phyloP scores from a whole-genome alignment of 2,797 vertebrate genomes.

The Crenuchus spilurus region DNA sequence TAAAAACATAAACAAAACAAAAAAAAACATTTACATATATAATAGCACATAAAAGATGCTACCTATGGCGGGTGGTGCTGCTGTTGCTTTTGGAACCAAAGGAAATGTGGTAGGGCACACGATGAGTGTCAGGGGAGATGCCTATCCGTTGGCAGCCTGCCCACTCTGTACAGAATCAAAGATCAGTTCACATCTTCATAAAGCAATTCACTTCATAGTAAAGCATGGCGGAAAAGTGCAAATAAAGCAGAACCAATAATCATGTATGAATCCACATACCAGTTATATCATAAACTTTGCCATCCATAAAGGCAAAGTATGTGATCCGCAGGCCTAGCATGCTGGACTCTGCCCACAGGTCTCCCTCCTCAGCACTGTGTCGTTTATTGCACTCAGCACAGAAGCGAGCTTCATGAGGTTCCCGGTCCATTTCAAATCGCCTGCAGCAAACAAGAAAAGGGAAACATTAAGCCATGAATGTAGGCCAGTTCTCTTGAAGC shows the following conservation, averaged over 20 bases:
- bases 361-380: conserved; percentile 91
- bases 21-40: too few species aligned
- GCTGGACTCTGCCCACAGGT: conserved; percentile 95
- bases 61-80: conserved; percentile 84
- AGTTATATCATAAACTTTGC: conserved; percentile 93
- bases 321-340: conserved; percentile 94
- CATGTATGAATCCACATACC: conserved; percentile 70
- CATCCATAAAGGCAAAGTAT: conserved; percentile 92
- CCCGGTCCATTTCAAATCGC: conserved; percentile 92
- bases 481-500: too few species aligned
- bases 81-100: conserved; percentile 86
- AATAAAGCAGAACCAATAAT: not conserved
- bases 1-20: not conserved
- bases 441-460: conserved; percentile 64
- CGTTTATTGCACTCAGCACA: conserved; percentile 87
- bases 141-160: conserved; percentile 91
- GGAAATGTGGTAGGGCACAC: conserved; percentile 94
- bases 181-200: not conserved
- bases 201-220: not conserved
- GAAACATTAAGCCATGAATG: too few species aligned
- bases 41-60: too few species aligned
- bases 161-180: conserved; percentile 82
- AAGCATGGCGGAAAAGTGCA: not conserved
- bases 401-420: conserved; percentile 86
- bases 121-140: conserved; percentile 92